Evolutionary conservation across 2,888 invertebrate species (phyloP), one percentile per base, ranked within the genome.

Genomic region (Scaeva pyrastri): DNA sequence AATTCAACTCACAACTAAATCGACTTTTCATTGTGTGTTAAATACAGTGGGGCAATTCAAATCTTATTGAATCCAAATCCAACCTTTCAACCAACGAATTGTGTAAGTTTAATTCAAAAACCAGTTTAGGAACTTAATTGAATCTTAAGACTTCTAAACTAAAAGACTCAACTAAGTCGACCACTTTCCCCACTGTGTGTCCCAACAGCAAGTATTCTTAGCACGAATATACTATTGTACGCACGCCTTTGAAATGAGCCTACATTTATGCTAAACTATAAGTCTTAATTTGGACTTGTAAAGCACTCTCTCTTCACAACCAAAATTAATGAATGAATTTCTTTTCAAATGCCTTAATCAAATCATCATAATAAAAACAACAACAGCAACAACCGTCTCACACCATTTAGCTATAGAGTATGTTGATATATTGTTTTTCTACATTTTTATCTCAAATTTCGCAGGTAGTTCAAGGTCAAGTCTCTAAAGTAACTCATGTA

Each of bases 391-490:
- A 58, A 14, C 11, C 10, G 36, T 2, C 11, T 19, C 12, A 0
- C 60, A 21, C 8, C 6, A 36, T 41, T 7, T 39, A 41, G n/a
- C n/a, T n/a, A n/a, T n/a, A n/a, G n/a, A n/a, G n/a, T n/a, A n/a
- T n/a, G n/a, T n/a, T n/a, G n/a, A n/a, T 56, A 31, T 36, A 21
- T 39, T 39, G 41, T 48, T 58, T 48, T 48, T 36, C 19, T 16
- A 50, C 39, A n/a, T n/a, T 52, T 66, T 52, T 66, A 66, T 81
- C 60, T 85, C 81, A 55, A 72, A 85, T 85, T 81, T 85, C 76
- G 76, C 72, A 76, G 85, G 72, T 85, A 85, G 85, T 85, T 85
- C 85, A 85, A 85, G 85, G 85, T 81, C 66, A 64, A 31, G 14
- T 31, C 52, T 71, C 68, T 70, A 16, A 36, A 45, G 48, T 58